phyloP scores from a whole-genome alignment of 2,113 vertebrate species.

The Sturnus vulgaris region DNA sequence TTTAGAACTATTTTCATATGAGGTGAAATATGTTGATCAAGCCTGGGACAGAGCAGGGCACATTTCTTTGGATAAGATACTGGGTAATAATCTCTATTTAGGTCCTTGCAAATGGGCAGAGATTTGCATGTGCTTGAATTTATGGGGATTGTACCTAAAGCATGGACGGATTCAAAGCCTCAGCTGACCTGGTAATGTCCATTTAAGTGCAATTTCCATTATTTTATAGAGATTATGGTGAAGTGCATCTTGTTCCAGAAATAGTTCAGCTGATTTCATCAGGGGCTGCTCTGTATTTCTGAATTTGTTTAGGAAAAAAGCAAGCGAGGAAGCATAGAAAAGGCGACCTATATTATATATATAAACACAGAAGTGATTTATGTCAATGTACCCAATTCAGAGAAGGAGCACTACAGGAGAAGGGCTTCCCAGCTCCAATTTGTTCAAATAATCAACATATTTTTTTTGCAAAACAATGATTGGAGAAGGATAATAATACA shows the following conservation, averaged over 20 bases:
- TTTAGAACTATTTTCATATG: not conserved
- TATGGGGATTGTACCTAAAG: not conserved
- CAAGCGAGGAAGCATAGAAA: not conserved
- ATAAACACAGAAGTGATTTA: not conserved
- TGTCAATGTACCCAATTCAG: not conserved
- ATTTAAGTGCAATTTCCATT: not conserved
- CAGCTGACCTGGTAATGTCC: not conserved
- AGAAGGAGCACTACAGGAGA: not conserved
- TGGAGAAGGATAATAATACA: not conserved
- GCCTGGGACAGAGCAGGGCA: not conserved
- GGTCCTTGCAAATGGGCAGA: not conserved
- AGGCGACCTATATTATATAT: not conserved
- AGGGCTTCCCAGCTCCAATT: not conserved
- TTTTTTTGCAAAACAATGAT: not conserved
- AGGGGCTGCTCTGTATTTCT: not conserved
- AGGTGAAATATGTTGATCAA: not conserved
- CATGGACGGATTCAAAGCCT: not conserved
- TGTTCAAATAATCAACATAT: not conserved
- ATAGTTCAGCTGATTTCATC: not conserved
- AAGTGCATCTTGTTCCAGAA: not conserved
- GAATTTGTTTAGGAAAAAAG: not conserved
- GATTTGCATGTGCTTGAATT: not conserved
- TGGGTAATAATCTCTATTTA: not conserved
- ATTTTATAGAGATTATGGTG: not conserved
- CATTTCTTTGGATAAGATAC: not conserved